These are phyloP conservation scores for Troides helena DNA, from an alignment of 2,888 invertebrate species.

Conservation along the genomic window DNA sequence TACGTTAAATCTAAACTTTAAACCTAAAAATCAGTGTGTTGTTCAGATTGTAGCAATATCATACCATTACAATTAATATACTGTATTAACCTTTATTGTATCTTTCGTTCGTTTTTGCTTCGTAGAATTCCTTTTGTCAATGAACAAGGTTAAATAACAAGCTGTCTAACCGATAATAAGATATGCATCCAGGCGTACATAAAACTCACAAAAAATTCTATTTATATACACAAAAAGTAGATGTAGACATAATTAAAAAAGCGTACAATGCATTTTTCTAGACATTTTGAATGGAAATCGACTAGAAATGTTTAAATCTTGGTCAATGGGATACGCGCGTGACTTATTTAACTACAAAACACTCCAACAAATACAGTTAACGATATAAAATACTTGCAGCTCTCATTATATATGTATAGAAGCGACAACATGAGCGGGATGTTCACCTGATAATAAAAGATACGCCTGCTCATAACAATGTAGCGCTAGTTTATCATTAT, in stretches of 20 bases:
- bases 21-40: too few relatives aligned
- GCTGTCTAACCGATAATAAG: background rate
- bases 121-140: background rate
- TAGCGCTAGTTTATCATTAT: too few relatives aligned
- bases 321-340: slow-evolving; percentile 24
- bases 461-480: too few relatives aligned
- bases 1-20: too few relatives aligned
- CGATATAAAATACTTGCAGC: background rate
- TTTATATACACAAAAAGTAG: background rate
- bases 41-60: too few relatives aligned
- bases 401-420: background rate
- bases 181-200: background rate
- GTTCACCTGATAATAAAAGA: too few relatives aligned
- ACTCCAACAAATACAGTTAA: slow-evolving; percentile 16
- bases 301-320: slow-evolving; percentile 19
- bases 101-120: too few relatives aligned
- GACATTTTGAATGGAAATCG: slow-evolving; percentile 9
- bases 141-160: background rate
- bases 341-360: slow-evolving; percentile 15
- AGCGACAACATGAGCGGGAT: too few relatives aligned
- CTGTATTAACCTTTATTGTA: too few relatives aligned
- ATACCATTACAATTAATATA: too few relatives aligned
- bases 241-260: background rate
- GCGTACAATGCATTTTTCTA: background rate
- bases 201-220: background rate